Evolutionary conservation across 2,888 invertebrate species (phyloP).

Genomic region (Vanessa cardui): DNA sequence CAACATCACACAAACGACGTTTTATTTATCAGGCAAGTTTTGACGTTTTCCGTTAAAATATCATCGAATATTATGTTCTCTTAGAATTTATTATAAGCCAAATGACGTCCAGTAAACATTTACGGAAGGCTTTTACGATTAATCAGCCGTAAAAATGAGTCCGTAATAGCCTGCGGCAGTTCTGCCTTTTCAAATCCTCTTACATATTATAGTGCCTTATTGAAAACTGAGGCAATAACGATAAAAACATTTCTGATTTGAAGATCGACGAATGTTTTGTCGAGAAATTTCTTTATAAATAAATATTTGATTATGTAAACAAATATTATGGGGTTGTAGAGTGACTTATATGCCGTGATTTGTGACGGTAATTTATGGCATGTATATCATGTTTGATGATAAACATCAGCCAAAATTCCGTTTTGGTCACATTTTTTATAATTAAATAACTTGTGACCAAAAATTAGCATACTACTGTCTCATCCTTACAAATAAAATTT

Average conservation of each 20-base stretch:
- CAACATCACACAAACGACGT: neutral
- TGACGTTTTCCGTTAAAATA: neutral
- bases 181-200: conserved; percentile 32
- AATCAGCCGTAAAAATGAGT: conserved; percentile 41
- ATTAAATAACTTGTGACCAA: too few species aligned
- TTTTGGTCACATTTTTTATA: too few species aligned
- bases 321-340: too few species aligned
- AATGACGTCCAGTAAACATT: conserved; percentile 36
- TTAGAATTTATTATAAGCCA: conserved; percentile 32
- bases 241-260: neutral
- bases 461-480: too few species aligned
- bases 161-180: conserved; percentile 29
- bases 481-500: too few species aligned
- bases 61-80: conserved; percentile 18
- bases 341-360: too few species aligned
- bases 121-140: conserved; percentile 36
- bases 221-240: conserved; percentile 24
- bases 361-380: too few species aligned
- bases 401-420: too few species aligned
- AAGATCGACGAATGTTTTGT: neutral
- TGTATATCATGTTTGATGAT: too few species aligned
- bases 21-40: neutral
- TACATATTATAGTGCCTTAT: conserved; percentile 29
- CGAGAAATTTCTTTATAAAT: too few species aligned
- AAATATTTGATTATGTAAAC: too few species aligned